Base-by-base conservation (phyloP, 2,888 invertebrate species). In the Xylocampa areola region DNA sequence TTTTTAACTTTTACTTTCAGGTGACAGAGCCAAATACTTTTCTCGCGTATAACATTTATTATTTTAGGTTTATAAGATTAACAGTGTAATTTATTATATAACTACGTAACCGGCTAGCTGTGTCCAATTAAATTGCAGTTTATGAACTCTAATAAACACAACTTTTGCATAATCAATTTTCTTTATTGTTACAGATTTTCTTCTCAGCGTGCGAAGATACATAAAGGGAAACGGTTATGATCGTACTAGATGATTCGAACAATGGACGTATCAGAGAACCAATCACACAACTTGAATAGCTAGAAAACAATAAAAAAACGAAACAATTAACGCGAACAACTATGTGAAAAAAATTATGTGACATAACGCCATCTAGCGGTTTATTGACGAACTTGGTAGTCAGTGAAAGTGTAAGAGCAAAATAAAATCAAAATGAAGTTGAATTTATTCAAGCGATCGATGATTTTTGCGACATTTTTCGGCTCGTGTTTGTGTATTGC, bases 391-490 rank as follows among this genome's bases (percentile, higher is more conserved):
- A 87, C 84, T 85, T 57, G 25, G 71, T 68, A 48, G 58, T 62
- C 37, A 80, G 84, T 83, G 83, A 87, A 86, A 86, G 87, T 86
- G 79, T 55, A 76, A 30, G 39, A 50, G 39, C 21, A 50, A 33
- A 53, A 53, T 30, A 54, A 21, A 66, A 61, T 69, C 80, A 91
- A 87, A 64, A 94, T 92, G 92, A 95, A 94, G 87, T 94, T 96
- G 94, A 96, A 95, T 85, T 87, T 96, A 86, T 96, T 97, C 77
- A 96, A 96, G 78, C 94, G 97, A 77, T 96, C 96, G 48, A 96
- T 97, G 94, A 96, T 97, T 68, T 97, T 97, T 79, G 95, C 96
- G 80, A 97, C 97, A 30, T 97, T 97, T 87, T 96, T 97, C 77
- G 95, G 97, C 13, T 96, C 97, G 58, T 96, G 97, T 83, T 88